These are phyloP conservation scores for Conus betulinus DNA, from an alignment of 1,140 invertebrate genomes.

Conservation along the genomic window DNA sequence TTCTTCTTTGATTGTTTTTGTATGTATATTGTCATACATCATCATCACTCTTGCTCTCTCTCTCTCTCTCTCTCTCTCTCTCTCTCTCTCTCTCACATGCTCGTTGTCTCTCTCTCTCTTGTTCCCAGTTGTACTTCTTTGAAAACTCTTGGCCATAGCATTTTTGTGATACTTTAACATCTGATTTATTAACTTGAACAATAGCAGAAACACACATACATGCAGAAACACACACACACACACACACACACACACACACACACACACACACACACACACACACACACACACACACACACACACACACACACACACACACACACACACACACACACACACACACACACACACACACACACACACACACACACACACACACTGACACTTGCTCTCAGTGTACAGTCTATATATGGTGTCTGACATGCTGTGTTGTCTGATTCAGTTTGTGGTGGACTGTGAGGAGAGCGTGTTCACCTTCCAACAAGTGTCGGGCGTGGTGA, in stretches of 20 bases:
- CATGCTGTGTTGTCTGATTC: background rate
- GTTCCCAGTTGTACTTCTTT: background rate
- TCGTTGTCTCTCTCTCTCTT: too few relatives aligned
- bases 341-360: background rate
- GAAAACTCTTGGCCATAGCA: too few relatives aligned
- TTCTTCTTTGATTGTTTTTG: too few relatives aligned
- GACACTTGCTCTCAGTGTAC: background rate
- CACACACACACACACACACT: background rate
- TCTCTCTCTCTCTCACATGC: too few relatives aligned
- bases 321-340: background rate
- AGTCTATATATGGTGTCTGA: background rate
- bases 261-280: background rate
- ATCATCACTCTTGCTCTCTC: too few relatives aligned
- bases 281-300: background rate
- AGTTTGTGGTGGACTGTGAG: constrained; percentile 73
- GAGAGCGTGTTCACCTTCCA: constrained; percentile 74
- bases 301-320: background rate
- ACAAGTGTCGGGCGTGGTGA: constrained; percentile 58
- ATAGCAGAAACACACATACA: background rate
- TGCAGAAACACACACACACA: background rate
- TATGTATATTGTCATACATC: too few relatives aligned
- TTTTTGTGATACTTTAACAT: too few relatives aligned
- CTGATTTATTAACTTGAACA: too few relatives aligned
- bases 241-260: background rate
- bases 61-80: too few relatives aligned